Base-by-base conservation (phyloP, 2,113 vertebrate species). In the Tor tambroides region DNA sequence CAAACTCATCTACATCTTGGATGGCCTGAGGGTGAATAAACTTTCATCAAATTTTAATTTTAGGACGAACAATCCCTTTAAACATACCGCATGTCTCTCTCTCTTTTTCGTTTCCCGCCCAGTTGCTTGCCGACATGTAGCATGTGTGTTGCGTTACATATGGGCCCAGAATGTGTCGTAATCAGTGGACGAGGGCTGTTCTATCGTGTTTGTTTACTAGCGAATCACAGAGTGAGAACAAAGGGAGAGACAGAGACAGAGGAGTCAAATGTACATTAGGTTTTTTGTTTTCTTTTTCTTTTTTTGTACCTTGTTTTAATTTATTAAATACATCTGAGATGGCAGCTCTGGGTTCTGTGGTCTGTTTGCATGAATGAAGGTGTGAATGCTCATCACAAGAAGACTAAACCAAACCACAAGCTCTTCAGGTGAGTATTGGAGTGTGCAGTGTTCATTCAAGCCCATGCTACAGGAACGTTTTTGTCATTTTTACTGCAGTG, bases 301-400 rank as follows among this genome's bases (percentile, higher is more conserved):
- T 93, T 92, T 95, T 96, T 96, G 94, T 95, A 96, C 93, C 91
- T 94, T 94, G 93, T 94, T 96, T 95, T 96, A 96, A 96, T 96
- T 96, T 96, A 96, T 96, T 96, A 96, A 96, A 96, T 95, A 95
- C 95, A 95, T 95, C 90, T 93, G 94, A 92, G 93, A 94, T 91
- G 92, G 91, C 92, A 92, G 65, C 35, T n/a, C 65, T 90, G 56
- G 76, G 30, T 30, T 83, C 26, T 89, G 61, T 59, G 75, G 32
- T 90, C 19, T 86, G 19, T 89, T 63, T 86, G 41, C 26, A 21
- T 15, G n/a, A 77, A 26, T 38, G 38, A 38, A 1, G 38, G 38
- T 38, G 38, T 14, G 12, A 76, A n/a, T 28, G n/a, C n/a, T 51
- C 72, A 46, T 77, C 43, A 21, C 14, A 26, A 75, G 63, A 17